These are phyloP conservation scores for Solea solea DNA, from an alignment of 2,113 vertebrate genomes.

Conservation along the genomic window DNA sequence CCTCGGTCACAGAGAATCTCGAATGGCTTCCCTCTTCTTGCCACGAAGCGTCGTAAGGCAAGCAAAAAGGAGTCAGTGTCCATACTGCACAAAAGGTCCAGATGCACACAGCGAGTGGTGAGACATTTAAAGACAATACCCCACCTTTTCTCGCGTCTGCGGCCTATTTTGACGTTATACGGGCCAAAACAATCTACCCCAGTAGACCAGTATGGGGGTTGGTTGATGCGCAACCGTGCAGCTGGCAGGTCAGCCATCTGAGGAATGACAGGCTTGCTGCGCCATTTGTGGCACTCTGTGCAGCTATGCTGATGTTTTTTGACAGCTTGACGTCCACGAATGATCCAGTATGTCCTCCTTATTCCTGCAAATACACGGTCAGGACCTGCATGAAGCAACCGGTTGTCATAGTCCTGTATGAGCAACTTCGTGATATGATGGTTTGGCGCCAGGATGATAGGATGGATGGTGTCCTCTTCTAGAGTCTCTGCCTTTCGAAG, in stretches of 20 bases:
- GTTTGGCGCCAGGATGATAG: neutral
- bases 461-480: neutral
- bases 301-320: neutral
- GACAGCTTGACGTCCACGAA: neutral
- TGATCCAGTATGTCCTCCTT: neutral
- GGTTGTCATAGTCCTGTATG: neutral
- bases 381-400: neutral
- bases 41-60: too few relatives aligned
- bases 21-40: too few relatives aligned
- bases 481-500: neutral
- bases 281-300: neutral
- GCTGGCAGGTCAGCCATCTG: neutral
- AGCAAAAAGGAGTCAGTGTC: too few relatives aligned
- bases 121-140: neutral
- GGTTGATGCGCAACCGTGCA: neutral
- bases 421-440: neutral
- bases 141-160: neutral
- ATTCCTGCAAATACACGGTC: neutral
- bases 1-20: neutral
- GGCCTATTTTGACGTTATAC: neutral
- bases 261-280: neutral
- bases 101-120: constrained; percentile 1
- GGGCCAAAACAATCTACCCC: neutral
- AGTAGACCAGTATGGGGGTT: neutral
- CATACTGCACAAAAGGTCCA: neutral